A percentile compares a stretch with the other conserved stretches of the same genome.
These are phyloP conservation scores for Elephantulus edwardii DNA, from an alignment of 2,113 vertebrate genomes.

Conservation along the genomic window DNA sequence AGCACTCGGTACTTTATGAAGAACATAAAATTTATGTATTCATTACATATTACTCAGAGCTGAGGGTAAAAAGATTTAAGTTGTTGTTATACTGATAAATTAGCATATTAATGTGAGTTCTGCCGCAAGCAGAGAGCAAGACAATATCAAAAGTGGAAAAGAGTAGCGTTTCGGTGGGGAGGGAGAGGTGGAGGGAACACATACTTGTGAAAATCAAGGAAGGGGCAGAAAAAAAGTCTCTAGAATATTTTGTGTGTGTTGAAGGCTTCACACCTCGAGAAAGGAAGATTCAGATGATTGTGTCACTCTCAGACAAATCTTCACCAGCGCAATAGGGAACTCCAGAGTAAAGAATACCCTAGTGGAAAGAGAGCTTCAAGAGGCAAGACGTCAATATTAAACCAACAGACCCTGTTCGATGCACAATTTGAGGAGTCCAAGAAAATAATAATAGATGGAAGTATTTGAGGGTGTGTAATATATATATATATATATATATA, in stretches of 20 bases:
- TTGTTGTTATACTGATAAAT: neutral
- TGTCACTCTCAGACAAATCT: neutral
- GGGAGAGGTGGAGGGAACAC: neutral
- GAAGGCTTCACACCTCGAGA: neutral
- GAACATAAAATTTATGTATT: neutral
- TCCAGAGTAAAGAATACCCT: neutral
- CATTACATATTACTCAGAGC: neutral
- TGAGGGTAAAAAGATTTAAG: neutral
- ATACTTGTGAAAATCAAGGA: neutral
- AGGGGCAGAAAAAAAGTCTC: neutral
- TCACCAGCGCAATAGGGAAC: too few species aligned
- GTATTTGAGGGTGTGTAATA: too few species aligned
- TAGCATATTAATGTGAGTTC: neutral
- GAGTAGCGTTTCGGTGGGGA: neutral
- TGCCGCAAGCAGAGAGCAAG: neutral
- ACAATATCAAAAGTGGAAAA: neutral
- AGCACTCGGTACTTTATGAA: neutral
- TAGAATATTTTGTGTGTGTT: neutral
- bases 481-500: too few species aligned
- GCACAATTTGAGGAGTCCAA: neutral
- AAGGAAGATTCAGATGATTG: neutral
- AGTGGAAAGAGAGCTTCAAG: neutral
- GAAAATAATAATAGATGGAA: too few species aligned
- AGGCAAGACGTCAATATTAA: neutral
- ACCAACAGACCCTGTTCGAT: neutral